phyloP scores from a whole-genome alignment of 2,113 vertebrate genomes.

The Erythrolamprus reginae region DNA sequence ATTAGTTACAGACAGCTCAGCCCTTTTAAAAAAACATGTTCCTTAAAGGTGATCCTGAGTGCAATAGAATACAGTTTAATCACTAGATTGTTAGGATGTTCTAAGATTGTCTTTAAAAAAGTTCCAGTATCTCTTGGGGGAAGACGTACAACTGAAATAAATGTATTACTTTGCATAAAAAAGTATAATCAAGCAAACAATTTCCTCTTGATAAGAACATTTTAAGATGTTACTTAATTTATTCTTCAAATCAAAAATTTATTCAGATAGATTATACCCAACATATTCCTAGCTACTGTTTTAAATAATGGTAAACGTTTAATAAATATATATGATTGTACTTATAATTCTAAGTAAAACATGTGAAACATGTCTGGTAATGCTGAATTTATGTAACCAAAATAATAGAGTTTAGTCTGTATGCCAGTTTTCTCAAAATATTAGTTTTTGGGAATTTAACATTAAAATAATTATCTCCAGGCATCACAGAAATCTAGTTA shows the following conservation, averaged over 20 bases:
- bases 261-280: neutral
- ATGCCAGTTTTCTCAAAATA: slow-evolving; percentile 17
- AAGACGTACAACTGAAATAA: neutral
- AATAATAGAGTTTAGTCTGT: neutral
- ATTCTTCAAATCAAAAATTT: neutral
- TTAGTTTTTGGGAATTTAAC: neutral
- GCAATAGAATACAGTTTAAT: neutral
- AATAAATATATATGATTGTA: neutral
- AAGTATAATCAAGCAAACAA: neutral
- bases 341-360: neutral
- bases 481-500: neutral
- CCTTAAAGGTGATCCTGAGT: neutral
- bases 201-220: neutral
- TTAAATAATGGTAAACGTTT: neutral
- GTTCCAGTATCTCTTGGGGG: neutral
- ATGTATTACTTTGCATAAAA: neutral
- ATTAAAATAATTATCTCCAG: slow-evolving; percentile 7
- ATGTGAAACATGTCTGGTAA: neutral
- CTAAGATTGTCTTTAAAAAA: neutral
- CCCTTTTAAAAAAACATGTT: neutral
- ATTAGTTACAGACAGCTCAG: neutral
- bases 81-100: neutral
- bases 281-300: neutral
- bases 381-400: neutral
- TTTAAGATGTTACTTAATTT: accelerated